phyloP scores from a whole-genome alignment of 37 sponge, comb jelly and placozoan species.

The Halisarca cf. caerulea region DNA sequence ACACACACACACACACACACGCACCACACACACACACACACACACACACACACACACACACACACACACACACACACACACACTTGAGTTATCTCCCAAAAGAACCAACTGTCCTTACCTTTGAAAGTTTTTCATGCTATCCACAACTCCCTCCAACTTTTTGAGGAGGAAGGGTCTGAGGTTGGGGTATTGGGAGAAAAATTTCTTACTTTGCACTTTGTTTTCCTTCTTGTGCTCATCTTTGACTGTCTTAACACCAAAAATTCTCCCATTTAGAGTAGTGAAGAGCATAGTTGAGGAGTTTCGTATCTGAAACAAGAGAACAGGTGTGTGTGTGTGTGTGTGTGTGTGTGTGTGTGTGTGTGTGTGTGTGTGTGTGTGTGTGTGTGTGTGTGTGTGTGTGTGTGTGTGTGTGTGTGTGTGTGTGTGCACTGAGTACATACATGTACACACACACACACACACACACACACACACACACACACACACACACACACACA shows the following conservation, averaged over 20 bases:
- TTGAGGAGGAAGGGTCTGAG: constrained; percentile 52
- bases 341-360: no score
- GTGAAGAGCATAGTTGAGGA: constrained; percentile 81
- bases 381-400: no score
- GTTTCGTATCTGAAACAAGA: constrained; percentile 71
- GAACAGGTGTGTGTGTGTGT: no score
- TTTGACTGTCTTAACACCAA: constrained; percentile 80
- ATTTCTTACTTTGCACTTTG: constrained; percentile 71
- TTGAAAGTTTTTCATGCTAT: background rate
- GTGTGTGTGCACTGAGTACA: no score
- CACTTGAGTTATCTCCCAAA: no score
- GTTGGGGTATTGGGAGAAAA: constrained; percentile 78
- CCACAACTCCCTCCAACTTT: constrained; percentile 36
- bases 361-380: no score
- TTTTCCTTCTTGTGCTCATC: constrained; percentile 83
- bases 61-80: no score
- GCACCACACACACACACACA: no score
- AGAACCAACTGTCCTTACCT: background rate
- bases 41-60: no score
- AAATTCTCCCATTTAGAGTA: constrained; percentile 68
- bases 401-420: no score
- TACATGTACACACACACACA: no score
- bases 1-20: no score
- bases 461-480: background rate
- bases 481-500: background rate